Percentiles rank a stretch among this genome's conserved stretches.
Conservation (phyloP, 1,140 invertebrate species). For the Solenopsis invicta region DNA sequence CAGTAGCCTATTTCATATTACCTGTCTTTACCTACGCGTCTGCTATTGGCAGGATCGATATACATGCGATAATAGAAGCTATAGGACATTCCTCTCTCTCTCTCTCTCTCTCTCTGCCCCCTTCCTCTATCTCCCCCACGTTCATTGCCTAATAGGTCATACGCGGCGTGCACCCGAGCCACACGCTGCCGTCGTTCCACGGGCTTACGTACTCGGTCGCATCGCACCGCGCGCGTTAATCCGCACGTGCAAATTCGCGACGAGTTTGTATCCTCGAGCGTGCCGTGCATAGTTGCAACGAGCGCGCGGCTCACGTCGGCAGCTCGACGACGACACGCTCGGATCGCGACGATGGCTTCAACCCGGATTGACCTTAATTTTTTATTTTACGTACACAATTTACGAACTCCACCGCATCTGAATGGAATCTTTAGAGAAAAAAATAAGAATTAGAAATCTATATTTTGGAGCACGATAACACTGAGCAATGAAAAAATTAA, state of each 20-base stretch:
- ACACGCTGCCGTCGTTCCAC: conserved; percentile 24
- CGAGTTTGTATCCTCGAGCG: conserved; percentile 51
- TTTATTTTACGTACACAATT: background rate
- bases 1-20: no score
- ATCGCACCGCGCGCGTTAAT: conserved; percentile 38
- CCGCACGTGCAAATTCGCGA: conserved; percentile 54
- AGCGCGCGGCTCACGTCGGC: conserved; percentile 9
- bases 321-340: conserved; percentile 5
- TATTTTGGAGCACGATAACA: background rate
- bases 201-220: conserved; percentile 39
- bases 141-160: conserved; percentile 77
- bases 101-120: background rate
- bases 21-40: conserved; percentile 44
- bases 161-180: conserved; percentile 55
- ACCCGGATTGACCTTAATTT: conserved; percentile 13
- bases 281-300: conserved; percentile 38
- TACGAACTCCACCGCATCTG: background rate
- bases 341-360: conserved; percentile 5
- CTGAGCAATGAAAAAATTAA: background rate
- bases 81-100: conserved; percentile 64
- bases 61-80: conserved; percentile 75
- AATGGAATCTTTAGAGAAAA: background rate
- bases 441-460: background rate
- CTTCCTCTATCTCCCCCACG: conserved; percentile 16
- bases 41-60: conserved; percentile 78